Base-by-base conservation (phyloP, 2,888 invertebrate genomes). In the Zaprionus bogoriensis region DNA sequence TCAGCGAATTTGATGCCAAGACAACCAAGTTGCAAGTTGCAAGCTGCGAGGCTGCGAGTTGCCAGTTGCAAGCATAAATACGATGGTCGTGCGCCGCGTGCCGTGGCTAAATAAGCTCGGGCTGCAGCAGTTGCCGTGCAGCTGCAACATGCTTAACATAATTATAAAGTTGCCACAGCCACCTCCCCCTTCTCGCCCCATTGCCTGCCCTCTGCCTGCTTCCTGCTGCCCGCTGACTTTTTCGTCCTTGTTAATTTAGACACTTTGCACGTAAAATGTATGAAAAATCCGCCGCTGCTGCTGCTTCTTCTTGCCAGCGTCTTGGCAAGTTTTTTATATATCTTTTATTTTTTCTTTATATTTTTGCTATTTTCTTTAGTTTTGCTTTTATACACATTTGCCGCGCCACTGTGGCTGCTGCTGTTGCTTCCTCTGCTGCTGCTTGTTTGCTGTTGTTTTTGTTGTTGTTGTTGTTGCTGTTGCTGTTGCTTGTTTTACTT, bases 241-340 rank as follows among this genome's bases (percentile, higher is more conserved):
- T 73, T 42, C 85, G 86, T 85, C 86, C 87, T 82, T 85, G 79
- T 76, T 87, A 83, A 87, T 83, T 83, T 79, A 87, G 80, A 83
- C 83, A 82, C 80, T 83, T 87, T 82, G 83, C 86, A 85, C 79
- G 86, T 85, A 87, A 84, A 84, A 78, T 85, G 79, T 76, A 85
- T 74, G 55, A 85, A 75, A 58, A 60, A 53, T 73, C 47, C 59
- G n/a, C 38, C 5, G 38, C 10, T 20, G 4, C 38, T 39, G 38
- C 38, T 10, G 14, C 32, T 38, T n/a, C n/a, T n/a, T n/a, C n/a
- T n/a, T n/a, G n/a, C n/a, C n/a, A n/a, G n/a, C n/a, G n/a, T n/a
- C n/a, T n/a, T n/a, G n/a, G n/a, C n/a, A n/a, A n/a, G n/a, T n/a
- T n/a, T n/a, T n/a, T n/a, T n/a, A n/a, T n/a, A n/a, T n/a, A n/a